phyloP scores from a whole-genome alignment of 2,888 invertebrate genomes.

The Drymonia ruficornis region DNA sequence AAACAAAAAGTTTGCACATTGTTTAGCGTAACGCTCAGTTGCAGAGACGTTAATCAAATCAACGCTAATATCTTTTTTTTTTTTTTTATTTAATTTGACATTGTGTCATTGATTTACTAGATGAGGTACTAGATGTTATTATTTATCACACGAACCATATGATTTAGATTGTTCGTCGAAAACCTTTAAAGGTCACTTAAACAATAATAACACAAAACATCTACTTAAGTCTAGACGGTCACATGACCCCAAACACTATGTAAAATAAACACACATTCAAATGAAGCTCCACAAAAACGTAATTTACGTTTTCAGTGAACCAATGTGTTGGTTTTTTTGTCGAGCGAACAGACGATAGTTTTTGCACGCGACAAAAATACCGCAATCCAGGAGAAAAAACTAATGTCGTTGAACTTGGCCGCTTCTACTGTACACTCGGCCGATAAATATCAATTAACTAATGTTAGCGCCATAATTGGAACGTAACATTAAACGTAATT shows the following conservation, averaged over 20 bases:
- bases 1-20: not conserved
- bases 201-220: not conserved
- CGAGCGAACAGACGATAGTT: slow-evolving; percentile 13
- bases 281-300: not conserved
- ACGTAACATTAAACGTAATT: slow-evolving; percentile 1
- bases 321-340: slow-evolving; percentile 17
- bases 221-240: not conserved
- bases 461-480: slow-evolving; percentile 13
- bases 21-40: no score
- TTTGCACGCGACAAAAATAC: slow-evolving; percentile 43
- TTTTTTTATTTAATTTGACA: no score
- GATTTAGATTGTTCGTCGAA: not conserved
- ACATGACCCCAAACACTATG: not conserved
- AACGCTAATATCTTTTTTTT: no score
- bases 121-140: no score
- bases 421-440: not conserved
- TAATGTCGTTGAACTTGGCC: slow-evolving; percentile 37
- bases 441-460: slow-evolving; percentile 9
- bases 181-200: not conserved
- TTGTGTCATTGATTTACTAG: no score
- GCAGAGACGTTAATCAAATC: no score
- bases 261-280: not conserved
- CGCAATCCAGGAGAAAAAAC: slow-evolving; percentile 27
- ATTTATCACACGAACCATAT: no score
- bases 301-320: slow-evolving; percentile 5